phyloP scores from a whole-genome alignment of 1,140 invertebrate genomes.

The Calephelis nemesis region DNA sequence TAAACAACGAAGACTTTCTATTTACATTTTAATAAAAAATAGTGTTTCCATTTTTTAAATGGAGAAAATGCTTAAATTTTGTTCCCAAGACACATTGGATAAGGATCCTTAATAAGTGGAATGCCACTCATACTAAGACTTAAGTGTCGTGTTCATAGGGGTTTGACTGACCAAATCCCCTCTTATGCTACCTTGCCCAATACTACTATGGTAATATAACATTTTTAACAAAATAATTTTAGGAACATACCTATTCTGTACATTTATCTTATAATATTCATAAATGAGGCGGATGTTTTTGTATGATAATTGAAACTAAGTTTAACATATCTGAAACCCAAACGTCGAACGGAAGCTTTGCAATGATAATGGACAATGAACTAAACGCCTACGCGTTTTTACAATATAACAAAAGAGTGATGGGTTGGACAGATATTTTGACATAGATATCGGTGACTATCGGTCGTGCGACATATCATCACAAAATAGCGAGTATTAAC shows the following conservation, averaged over 20 bases:
- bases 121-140: too few species aligned
- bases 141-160: too few species aligned
- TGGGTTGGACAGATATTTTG: not conserved
- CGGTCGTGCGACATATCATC: too few species aligned
- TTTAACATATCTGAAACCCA: slow-evolving; percentile 30
- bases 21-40: too few species aligned
- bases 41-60: too few species aligned
- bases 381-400: slow-evolving; percentile 49
- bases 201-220: not conserved
- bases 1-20: too few species aligned
- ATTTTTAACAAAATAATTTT: not conserved
- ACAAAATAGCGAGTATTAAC: too few species aligned
- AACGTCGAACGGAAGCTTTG: slow-evolving; percentile 47
- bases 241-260: not conserved
- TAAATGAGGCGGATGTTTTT: slow-evolving; percentile 60
- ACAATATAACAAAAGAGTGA: slow-evolving; percentile 31
- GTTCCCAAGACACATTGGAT: too few species aligned
- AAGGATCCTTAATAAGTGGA: too few species aligned
- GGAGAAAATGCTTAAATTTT: too few species aligned
- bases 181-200: too few species aligned
- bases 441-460: not conserved
- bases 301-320: slow-evolving; percentile 45
- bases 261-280: slow-evolving; percentile 27
- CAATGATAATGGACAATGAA: slow-evolving; percentile 68
- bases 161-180: too few species aligned